Base-by-base conservation (phyloP, 2,888 invertebrate species). In the Cetonia aurata region DNA sequence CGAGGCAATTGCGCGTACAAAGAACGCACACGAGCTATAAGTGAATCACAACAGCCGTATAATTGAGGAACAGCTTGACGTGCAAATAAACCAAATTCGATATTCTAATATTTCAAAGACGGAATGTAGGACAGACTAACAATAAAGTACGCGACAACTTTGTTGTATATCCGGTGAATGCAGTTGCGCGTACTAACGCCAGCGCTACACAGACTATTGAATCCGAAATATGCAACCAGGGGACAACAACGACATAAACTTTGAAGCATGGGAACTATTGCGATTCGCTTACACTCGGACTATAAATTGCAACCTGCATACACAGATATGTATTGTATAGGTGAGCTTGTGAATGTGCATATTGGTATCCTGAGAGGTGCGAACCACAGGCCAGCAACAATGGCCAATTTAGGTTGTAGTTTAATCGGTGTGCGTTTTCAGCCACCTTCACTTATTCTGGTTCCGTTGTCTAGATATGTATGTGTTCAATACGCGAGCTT, bases 31-130 rank as follows among this genome's bases (percentile, higher is more conserved):
- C 19, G 48, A 57, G 19, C 33, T 10, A 15, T 57, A 57, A 10
- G 42, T 3, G 42, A 3, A 57, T 12, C 41, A 57, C 6, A 15
- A 19, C 25, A 12, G 19, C 19, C 37, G 15, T 17, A 9, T 57
- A 42, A 57, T 57, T 41, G 17, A 57, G 42, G 57, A 41, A 42
- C 42, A 17, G 42, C 57, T 44, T 42, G 41, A 44, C 25, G 57
- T 13, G 19, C n/a, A 42, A 12, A 37, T 37, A 37, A 37, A 57
- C 17, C 42, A n/a, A 57, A 57, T 57, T 57, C 57, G 57, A 57
- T 57, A 57, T 42, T 42, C 57, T 57, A 62, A 62, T 62, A 48
- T 62, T 62, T 62, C 60, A 62, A 62, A 62, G 60, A 15, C 60
- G 33, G 33, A 33, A 62, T 48, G 60, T 62, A 25, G 57, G 6